Evolutionary conservation across 2,888 invertebrate genomes (phyloP).

Genomic region (Amiota minor): DNA sequence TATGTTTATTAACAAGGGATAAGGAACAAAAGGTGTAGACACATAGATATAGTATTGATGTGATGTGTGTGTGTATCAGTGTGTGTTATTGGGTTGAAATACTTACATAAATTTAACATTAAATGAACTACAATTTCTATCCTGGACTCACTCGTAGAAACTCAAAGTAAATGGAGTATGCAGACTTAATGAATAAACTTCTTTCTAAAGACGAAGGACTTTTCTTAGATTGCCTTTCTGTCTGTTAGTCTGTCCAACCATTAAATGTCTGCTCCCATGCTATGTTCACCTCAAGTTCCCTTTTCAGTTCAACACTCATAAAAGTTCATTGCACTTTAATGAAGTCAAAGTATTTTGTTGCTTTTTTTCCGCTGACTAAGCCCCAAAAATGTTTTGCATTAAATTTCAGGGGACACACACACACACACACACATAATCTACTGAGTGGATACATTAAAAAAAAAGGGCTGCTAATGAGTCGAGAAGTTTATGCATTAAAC

Average conservation of each 20-base stretch:
- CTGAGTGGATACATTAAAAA: too few relatives aligned
- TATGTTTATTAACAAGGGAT: slow-evolving; percentile 53
- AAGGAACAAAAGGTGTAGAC: too few relatives aligned
- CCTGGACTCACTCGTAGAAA: not conserved
- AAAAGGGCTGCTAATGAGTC: slow-evolving; percentile 35
- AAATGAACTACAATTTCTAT: slow-evolving; percentile 55
- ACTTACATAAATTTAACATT: slow-evolving; percentile 61
- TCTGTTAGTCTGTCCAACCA: not conserved
- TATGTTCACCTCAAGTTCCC: too few relatives aligned
- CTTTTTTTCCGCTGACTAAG: slow-evolving; percentile 26
- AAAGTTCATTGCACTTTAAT: slow-evolving; percentile 59
- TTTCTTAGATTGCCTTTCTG: too few relatives aligned
- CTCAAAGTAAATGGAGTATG: slow-evolving; percentile 38
- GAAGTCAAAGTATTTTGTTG: slow-evolving; percentile 38
- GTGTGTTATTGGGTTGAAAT: not conserved
- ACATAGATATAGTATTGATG: too few relatives aligned
- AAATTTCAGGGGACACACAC: not conserved
- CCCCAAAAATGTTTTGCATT: not conserved
- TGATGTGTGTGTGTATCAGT: not conserved
- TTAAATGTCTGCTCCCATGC: not conserved
- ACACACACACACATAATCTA: not conserved
- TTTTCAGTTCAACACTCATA: slow-evolving; percentile 27
- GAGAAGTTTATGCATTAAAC: slow-evolving; percentile 11
- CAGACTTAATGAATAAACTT: slow-evolving; percentile 39
- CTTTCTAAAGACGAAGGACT: not conserved